Evolutionary conservation across 2,888 invertebrate species (phyloP).

Genomic region (Melieria picta): DNA sequence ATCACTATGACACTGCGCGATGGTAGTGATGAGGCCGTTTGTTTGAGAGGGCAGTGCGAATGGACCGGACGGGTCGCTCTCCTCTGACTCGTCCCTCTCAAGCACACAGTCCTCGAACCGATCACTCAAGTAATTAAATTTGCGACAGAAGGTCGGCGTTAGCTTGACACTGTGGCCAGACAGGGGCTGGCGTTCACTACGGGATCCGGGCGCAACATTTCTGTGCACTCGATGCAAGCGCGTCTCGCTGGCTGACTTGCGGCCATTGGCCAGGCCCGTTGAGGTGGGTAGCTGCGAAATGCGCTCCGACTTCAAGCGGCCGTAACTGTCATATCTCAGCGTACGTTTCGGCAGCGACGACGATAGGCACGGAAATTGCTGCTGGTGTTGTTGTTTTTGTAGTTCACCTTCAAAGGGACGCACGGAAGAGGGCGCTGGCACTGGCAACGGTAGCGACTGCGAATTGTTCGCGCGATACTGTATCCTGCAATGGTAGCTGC

Average conservation of each 20-base stretch:
- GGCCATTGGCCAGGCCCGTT: constrained; percentile 26
- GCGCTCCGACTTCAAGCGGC: constrained; percentile 51
- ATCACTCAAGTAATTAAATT: constrained; percentile 37
- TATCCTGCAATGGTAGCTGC: not conserved
- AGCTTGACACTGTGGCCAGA: constrained; percentile 35
- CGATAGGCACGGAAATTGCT: constrained; percentile 7
- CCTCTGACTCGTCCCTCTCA: constrained; percentile 19
- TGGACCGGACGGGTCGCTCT: not conserved
- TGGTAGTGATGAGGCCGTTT: too few species aligned
- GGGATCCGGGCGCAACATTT: constrained; percentile 10
- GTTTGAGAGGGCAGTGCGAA: too few species aligned
- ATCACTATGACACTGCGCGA: not conserved
- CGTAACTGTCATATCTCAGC: constrained; percentile 57
- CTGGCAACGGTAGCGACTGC: not conserved
- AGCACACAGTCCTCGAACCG: constrained; percentile 27
- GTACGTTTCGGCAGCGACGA: constrained; percentile 44
- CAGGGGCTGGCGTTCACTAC: not conserved
- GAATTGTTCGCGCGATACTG: not conserved
- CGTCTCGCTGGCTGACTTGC: constrained; percentile 45
- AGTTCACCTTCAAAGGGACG: constrained; percentile 1
- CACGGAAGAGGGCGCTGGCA: not conserved
- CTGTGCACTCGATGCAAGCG: constrained; percentile 37
- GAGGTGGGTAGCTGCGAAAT: constrained; percentile 39
- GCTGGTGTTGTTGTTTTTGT: constrained; percentile 10
- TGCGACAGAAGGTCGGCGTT: constrained; percentile 45